Conservation (phyloP, 2,113 vertebrate genomes). For the Pyxicephalus adspersus region DNA sequence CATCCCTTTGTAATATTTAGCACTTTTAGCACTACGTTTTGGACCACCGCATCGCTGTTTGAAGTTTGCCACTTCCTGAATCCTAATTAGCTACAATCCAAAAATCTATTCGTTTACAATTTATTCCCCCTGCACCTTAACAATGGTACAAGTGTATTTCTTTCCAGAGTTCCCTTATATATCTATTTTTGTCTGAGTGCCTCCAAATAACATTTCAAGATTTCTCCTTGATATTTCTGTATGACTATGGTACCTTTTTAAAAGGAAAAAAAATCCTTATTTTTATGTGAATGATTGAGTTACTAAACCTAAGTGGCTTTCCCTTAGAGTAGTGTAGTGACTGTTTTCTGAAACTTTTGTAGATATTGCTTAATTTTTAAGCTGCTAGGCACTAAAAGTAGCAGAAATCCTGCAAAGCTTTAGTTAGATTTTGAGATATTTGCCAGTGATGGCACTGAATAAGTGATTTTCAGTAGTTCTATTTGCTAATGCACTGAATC, state of each 20-base stretch:
- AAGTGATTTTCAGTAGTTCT: conserved; percentile 73
- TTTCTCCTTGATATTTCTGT: conserved; percentile 80
- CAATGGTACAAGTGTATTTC: conserved; percentile 78
- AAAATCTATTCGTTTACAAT: conserved; percentile 66
- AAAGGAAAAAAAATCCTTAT: conserved; percentile 75
- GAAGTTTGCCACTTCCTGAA: conserved; percentile 9
- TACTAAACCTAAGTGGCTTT: conserved; percentile 78
- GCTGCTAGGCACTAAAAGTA: conserved; percentile 85
- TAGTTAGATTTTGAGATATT: conserved; percentile 73
- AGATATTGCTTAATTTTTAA: conserved; percentile 88
- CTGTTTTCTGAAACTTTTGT: conserved; percentile 88
- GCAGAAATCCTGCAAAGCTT: conserved; percentile 87
- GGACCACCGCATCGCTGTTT: background rate
- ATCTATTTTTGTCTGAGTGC: conserved; percentile 77
- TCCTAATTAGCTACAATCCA: conserved; percentile 75
- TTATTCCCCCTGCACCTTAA: conserved; percentile 76
- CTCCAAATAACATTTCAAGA: conserved; percentile 76
- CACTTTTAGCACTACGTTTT: conserved; percentile 21
- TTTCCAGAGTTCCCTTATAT: conserved; percentile 70
- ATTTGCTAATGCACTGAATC: conserved; percentile 79
- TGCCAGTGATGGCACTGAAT: conserved; percentile 67
- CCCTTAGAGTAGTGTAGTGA: conserved; percentile 78
- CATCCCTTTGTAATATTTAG: background rate
- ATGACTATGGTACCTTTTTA: conserved; percentile 83
- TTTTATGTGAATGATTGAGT: conserved; percentile 81